Conservation (phyloP, 2,113 vertebrate genomes). For the Heloderma charlesbogerti region DNA sequence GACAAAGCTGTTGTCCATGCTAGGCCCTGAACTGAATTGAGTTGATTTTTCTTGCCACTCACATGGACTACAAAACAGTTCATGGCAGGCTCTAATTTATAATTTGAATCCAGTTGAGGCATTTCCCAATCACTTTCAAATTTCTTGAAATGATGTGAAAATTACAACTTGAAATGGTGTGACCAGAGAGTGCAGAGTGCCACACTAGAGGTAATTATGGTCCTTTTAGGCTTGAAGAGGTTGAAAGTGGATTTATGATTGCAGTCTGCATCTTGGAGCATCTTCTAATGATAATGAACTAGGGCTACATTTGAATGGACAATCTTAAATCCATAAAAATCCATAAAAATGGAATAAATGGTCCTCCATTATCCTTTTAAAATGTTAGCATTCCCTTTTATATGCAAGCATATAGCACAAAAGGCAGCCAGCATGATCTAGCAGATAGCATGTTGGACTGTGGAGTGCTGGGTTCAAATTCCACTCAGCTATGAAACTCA, state of each 20-base stretch:
- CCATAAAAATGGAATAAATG: slow-evolving; percentile 7
- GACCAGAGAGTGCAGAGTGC: background rate
- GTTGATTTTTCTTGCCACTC: background rate
- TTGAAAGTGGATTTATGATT: slow-evolving; percentile 36
- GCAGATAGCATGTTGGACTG: background rate
- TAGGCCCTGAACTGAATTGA: background rate
- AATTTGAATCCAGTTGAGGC: background rate
- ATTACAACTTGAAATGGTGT: slow-evolving; percentile 7
- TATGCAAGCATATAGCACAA: background rate
- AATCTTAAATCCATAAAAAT: slow-evolving; percentile 1
- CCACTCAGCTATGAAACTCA: background rate
- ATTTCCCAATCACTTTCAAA: slow-evolving; percentile 1
- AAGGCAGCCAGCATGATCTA: background rate
- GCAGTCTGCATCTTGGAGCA: background rate
- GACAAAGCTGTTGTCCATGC: background rate
- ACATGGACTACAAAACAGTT: slow-evolving; percentile 1
- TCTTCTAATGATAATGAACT: slow-evolving; percentile 41
- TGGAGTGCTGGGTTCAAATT: background rate
- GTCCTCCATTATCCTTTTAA: background rate
- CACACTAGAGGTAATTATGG: background rate
- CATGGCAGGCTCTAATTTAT: background rate
- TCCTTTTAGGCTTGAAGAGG: slow-evolving; percentile 18
- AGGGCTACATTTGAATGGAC: background rate
- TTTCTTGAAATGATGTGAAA: background rate
- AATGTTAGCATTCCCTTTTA: background rate